These are phyloP conservation scores for Saccostrea glomerata DNA, from an alignment of 1,140 invertebrate species.

Conservation along the genomic window DNA sequence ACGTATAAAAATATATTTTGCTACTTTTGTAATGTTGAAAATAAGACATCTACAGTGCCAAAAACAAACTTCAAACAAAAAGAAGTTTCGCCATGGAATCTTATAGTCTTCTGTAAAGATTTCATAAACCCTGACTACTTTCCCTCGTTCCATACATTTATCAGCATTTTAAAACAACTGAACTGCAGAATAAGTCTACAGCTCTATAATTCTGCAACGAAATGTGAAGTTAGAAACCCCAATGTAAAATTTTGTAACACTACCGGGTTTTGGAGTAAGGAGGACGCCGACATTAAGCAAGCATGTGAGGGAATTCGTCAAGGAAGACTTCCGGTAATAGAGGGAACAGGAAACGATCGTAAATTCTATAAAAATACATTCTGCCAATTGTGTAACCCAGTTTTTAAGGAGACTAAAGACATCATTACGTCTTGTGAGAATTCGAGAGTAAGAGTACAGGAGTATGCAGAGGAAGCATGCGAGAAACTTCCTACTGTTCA, in stretches of 20 bases:
- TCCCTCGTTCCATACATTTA: background rate
- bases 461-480: background rate
- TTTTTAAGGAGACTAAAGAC: background rate
- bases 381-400: constrained; percentile 47
- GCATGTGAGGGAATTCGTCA: constrained; percentile 2
- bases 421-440: background rate
- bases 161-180: background rate
- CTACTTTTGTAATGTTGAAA: background rate
- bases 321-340: background rate
- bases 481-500: background rate
- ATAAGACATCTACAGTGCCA: no score
- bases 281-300: constrained; percentile 7
- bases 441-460: background rate
- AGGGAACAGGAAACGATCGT: background rate
- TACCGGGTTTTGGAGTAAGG: background rate
- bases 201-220: background rate
- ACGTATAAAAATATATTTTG: background rate
- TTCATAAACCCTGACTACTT: background rate
- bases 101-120: background rate
- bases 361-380: constrained; percentile 41
- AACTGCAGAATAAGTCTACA: background rate
- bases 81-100: background rate
- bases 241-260: constrained; percentile 12
- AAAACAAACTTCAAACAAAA: background rate
- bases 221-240: background rate